These are phyloP conservation scores for Embiotoca jacksoni DNA, from an alignment of 2,113 vertebrate genomes.

Conservation along the genomic window DNA sequence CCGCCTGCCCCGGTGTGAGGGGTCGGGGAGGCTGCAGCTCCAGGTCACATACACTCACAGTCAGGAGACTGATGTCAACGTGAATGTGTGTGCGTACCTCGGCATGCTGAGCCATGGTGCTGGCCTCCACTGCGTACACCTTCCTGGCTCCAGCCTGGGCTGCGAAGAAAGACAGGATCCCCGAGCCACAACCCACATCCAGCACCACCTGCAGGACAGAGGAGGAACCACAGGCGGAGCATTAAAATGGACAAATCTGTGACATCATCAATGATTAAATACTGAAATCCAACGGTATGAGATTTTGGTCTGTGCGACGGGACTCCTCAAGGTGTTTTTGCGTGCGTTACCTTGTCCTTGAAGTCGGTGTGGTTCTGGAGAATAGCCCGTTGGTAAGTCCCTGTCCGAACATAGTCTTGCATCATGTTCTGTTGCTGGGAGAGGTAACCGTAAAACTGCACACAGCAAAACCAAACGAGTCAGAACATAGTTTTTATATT, in stretches of 20 bases:
- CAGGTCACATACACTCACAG: background rate
- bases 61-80: background rate
- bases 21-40: background rate
- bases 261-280: too few species aligned
- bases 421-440: slow-evolving; percentile 99
- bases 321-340: too few species aligned
- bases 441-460: slow-evolving; percentile 98
- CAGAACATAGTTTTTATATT: too few species aligned
- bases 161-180: slow-evolving; percentile 96
- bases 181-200: slow-evolving; percentile 96
- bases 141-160: slow-evolving; percentile 95
- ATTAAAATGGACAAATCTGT: too few species aligned
- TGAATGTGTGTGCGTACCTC: slow-evolving; percentile 83
- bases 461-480: background rate
- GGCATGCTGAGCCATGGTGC: slow-evolving; percentile 97
- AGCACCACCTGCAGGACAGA: slow-evolving; percentile 88
- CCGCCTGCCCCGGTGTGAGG: background rate
- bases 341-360: slow-evolving; percentile 91
- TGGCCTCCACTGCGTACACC: slow-evolving; percentile 96
- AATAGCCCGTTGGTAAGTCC: slow-evolving; percentile 96
- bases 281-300: too few species aligned
- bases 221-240: background rate
- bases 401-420: slow-evolving; percentile 98
- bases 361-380: slow-evolving; percentile 97
- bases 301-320: too few species aligned